A percentile compares a stretch with the other conserved stretches of the same genome.
Evolutionary conservation across 1,140 invertebrate species (phyloP).

Genomic region (Scaptomyza graminum): DNA sequence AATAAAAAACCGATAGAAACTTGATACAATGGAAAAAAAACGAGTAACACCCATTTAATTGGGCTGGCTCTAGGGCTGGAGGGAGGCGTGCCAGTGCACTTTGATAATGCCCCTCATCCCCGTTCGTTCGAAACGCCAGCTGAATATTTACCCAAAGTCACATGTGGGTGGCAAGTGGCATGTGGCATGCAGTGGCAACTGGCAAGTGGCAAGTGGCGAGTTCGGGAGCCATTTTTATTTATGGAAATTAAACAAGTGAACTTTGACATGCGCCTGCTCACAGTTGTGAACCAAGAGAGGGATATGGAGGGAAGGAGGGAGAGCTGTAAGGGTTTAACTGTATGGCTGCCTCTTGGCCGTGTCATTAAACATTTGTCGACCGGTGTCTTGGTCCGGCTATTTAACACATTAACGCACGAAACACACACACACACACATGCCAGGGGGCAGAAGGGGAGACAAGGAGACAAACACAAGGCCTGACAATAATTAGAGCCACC

Average conservation of each 20-base stretch:
- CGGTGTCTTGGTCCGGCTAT: conserved; percentile 22
- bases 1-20: conserved; percentile 13
- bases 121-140: conserved; percentile 49
- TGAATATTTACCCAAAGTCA: conserved; percentile 68
- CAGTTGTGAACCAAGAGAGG: conserved; percentile 45
- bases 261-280: conserved; percentile 74
- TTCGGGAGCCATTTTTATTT: conserved; percentile 67
- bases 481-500: conserved; percentile 64
- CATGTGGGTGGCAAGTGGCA: neutral
- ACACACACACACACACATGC: conserved; percentile 10
- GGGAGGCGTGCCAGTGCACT: conserved; percentile 62
- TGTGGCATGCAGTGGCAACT: neutral
- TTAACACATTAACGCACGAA: conserved; percentile 71
- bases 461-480: conserved; percentile 26
- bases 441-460: neutral
- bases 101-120: conserved; percentile 57
- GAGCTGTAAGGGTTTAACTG: neutral
- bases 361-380: conserved; percentile 75
- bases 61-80: conserved; percentile 27
- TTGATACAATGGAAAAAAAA: conserved; percentile 21
- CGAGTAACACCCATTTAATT: conserved; percentile 70
- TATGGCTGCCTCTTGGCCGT: conserved; percentile 33
- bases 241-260: conserved; percentile 81
- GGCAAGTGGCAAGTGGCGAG: neutral
- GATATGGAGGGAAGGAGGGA: neutral